These are phyloP conservation scores for Clarias pachynema DNA, from an alignment of 2,797 vertebrate genomes.

Conservation along the genomic window DNA sequence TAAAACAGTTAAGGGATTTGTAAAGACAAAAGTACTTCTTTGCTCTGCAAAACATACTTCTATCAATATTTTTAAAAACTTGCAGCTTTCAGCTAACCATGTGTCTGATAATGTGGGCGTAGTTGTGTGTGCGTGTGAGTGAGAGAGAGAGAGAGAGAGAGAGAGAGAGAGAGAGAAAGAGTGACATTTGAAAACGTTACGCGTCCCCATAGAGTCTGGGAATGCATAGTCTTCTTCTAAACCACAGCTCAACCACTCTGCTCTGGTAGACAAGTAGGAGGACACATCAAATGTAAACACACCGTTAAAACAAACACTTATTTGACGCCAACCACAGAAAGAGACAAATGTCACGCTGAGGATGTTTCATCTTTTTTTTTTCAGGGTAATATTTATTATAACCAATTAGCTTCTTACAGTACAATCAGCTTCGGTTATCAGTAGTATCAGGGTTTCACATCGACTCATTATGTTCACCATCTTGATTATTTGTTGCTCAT, in stretches of 20 bases:
- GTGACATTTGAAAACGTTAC: constrained; percentile 52
- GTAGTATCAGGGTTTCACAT: constrained; percentile 6
- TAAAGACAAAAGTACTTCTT: background rate
- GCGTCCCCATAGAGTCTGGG: constrained; percentile 49
- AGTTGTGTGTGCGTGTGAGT: background rate
- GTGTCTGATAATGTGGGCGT: constrained; percentile 16
- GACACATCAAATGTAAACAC: constrained; percentile 57
- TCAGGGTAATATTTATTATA: constrained; percentile 54
- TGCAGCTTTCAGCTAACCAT: background rate
- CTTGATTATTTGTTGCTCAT: background rate
- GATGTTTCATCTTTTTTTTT: constrained; percentile 33
- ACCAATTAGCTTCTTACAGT: constrained; percentile 29
- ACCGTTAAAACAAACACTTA: constrained; percentile 55
- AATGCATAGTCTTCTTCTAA: constrained; percentile 48
- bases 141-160: background rate
- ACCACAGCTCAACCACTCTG: constrained; percentile 50
- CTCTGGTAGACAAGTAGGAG: constrained; percentile 54
- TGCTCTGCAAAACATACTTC: background rate
- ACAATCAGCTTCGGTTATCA: constrained; percentile 27
- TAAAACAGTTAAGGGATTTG: background rate
- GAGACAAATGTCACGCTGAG: constrained; percentile 54
- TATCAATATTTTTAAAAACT: background rate
- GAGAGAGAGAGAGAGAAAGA: constrained; percentile 22
- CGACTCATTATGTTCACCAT: background rate
- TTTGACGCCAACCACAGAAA: constrained; percentile 50